Percentiles rank a stretch among this genome's conserved stretches.
Conservation (phyloP, 2,113 vertebrate genomes). For the Romanogobio albipinnatus region DNA sequence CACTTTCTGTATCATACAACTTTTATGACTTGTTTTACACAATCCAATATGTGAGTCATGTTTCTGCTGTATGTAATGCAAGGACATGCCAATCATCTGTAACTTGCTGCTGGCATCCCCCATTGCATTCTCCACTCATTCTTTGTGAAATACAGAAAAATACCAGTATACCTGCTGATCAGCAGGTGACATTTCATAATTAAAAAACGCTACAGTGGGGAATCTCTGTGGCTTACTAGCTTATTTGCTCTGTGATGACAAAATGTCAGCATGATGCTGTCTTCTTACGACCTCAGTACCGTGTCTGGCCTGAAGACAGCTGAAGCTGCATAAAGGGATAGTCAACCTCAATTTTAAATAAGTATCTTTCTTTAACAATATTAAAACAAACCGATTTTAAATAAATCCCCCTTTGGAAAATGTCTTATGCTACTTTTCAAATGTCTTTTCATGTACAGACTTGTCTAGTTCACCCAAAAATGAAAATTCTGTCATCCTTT, state of each 20-base stretch:
- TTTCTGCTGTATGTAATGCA: neutral
- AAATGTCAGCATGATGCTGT: constrained; percentile 17
- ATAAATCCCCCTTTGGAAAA: neutral
- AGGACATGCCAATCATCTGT: constrained; percentile 16
- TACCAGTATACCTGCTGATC: constrained; percentile 60
- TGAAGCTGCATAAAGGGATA: constrained; percentile 11
- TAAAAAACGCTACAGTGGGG: constrained; percentile 60
- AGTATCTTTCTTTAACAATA: constrained; percentile 6
- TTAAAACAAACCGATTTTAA: neutral
- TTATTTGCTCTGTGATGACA: constrained; percentile 33
- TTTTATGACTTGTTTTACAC: constrained; percentile 51
- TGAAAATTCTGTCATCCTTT: no score
- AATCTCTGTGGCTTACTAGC: neutral
- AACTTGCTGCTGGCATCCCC: constrained; percentile 18
- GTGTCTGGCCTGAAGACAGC: constrained; percentile 15
- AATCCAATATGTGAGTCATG: constrained; percentile 27
- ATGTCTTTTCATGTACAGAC: neutral
- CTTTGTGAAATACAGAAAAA: constrained; percentile 38
- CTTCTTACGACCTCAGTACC: neutral
- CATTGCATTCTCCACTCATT: constrained; percentile 13
- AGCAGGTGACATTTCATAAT: constrained; percentile 68
- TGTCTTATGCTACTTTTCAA: neutral
- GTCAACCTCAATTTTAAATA: constrained; percentile 37
- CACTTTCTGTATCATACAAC: constrained; percentile 40
- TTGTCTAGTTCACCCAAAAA: neutral